phyloP scores from a whole-genome alignment of 2,797 vertebrate species.

The Meriones psammophilus region DNA sequence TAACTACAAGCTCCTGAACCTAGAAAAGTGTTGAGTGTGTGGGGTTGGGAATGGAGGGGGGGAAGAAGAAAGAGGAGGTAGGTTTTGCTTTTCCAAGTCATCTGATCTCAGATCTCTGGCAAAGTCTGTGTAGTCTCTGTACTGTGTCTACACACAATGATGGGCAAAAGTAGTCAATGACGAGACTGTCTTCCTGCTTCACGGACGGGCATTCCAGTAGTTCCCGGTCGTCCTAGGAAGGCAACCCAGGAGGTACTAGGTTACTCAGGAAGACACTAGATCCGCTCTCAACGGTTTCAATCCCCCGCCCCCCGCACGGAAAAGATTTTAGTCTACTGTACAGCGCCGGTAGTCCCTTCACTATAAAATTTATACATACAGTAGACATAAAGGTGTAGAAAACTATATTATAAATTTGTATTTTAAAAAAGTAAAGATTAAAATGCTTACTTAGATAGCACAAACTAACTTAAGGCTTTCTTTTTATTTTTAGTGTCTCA shows the following conservation, averaged over 20 bases:
- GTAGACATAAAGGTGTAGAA: slow-evolving; percentile 9
- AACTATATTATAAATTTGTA: background rate
- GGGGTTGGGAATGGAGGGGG: background rate
- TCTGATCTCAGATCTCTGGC: background rate
- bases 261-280: background rate
- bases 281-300: background rate
- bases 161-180: background rate
- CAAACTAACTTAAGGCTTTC: background rate
- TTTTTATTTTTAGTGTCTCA: background rate
- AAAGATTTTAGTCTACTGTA: background rate
- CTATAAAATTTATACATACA: background rate
- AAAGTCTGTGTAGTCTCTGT: background rate
- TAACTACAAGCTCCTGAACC: slow-evolving; percentile 2
- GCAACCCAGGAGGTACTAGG: background rate
- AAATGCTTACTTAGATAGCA: background rate
- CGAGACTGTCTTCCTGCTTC: background rate
- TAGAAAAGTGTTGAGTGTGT: background rate
- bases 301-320: background rate
- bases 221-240: background rate
- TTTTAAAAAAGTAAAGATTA: background rate
- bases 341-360: background rate
- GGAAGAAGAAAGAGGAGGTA: background rate
- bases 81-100: slow-evolving; percentile 1
- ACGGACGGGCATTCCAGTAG: background rate
- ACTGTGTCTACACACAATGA: background rate